These are phyloP conservation scores for Heliconius hewitsoni DNA, from an alignment of 1,140 invertebrate species.

Conservation along the genomic window DNA sequence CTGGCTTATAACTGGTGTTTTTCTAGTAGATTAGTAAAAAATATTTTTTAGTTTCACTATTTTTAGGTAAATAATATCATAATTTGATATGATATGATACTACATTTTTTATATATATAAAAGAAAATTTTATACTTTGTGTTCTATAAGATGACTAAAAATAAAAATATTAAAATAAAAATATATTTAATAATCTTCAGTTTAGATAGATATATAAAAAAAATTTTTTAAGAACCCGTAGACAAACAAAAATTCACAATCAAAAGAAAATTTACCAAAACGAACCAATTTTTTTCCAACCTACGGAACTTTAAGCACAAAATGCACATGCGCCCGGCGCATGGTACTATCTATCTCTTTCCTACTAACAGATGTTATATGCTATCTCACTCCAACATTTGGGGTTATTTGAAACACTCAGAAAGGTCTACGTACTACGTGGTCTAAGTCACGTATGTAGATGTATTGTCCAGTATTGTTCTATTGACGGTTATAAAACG, in stretches of 20 bases:
- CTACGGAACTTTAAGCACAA: background rate
- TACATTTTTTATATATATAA: too few species aligned
- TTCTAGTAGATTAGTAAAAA: too few species aligned
- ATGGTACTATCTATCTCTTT: background rate
- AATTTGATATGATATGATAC: too few species aligned
- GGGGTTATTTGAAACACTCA: constrained; percentile 16
- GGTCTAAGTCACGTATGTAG: constrained; percentile 40
- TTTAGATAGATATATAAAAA: too few species aligned
- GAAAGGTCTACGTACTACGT: constrained; percentile 35
- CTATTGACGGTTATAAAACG: background rate
- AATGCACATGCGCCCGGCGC: background rate
- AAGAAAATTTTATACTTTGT: too few species aligned
- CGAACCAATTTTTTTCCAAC: background rate
- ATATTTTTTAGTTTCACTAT: too few species aligned
- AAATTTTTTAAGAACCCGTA: background rate
- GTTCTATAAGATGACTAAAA: too few species aligned
- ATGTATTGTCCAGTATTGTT: background rate
- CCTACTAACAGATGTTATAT: background rate
- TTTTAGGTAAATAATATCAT: too few species aligned
- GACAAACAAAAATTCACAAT: background rate
- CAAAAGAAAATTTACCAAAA: background rate
- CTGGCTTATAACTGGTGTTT: too few species aligned
- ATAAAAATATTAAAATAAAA: too few species aligned
- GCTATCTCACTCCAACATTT: constrained; percentile 20
- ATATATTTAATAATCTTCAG: too few species aligned